Evolutionary conservation across 2,888 invertebrate species (phyloP), one percentile per base, ranked within the genome.

Genomic region (Melanchra persicariae): DNA sequence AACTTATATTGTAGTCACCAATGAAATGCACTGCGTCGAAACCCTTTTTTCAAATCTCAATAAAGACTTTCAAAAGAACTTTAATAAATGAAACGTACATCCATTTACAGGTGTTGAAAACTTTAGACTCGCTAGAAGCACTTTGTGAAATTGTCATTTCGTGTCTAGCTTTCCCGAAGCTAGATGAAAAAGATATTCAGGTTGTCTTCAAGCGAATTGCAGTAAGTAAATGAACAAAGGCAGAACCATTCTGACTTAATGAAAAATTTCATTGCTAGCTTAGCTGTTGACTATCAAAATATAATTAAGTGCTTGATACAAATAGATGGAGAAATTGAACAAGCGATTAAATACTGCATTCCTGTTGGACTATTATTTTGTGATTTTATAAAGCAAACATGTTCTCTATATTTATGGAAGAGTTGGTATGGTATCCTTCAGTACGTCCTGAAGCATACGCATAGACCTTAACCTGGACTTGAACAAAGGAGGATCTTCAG

Each of bases 81-180:
- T 71, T 37, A 47, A 60, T 45, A 49, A 78, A 71, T 49, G 9
- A 45, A 68, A 68, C 45, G 1, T 17, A 19, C 26, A 22, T 37
- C 55, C 30, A 37, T 71, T 60, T 69, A 54, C 30, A 64, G 40
- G 40, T 51, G 45, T 52, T 52, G 10, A 12, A 73, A 70, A 55
- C 67, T 81, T 77, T 74, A 79, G 61, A 79, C 81, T 75, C 70
- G 71, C 70, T 62, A 69, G 62, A 61, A 83, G 82, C 85, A 87
- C 88, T 88, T 87, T 80, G 83, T 83, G 78, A 85, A 85, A 88
- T 88, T 88, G 82, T 83, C 73, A 80, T 81, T 80, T 76, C 69
- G 75, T 55, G 64, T 72, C 62, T 58, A 70, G 70, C 45, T 62
- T 54, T 30, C 72, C 59, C 85, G 81, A 52, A 63, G 70, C 83